phyloP scores from a whole-genome alignment of 2,888 invertebrate genomes.

The Malacosoma neustria region DNA sequence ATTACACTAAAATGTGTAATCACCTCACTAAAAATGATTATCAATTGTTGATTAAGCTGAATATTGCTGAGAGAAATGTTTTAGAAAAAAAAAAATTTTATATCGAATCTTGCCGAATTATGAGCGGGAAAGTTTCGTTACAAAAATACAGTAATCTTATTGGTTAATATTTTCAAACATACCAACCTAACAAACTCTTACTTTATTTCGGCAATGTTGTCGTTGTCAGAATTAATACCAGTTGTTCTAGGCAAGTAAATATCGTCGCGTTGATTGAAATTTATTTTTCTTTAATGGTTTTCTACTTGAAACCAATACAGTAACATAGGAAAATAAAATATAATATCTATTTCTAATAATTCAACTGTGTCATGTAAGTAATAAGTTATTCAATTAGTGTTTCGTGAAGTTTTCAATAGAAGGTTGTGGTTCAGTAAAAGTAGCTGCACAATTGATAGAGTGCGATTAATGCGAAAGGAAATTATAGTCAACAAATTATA shows the following conservation, averaged over 20 bases:
- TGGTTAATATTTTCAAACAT: conserved; percentile 44
- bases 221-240: conserved; percentile 70
- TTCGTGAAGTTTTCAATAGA: conserved; percentile 64
- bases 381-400: conserved; percentile 38
- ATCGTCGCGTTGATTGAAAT: conserved; percentile 52
- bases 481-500: conserved; percentile 31
- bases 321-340: conserved; percentile 34
- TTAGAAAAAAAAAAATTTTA: too few species aligned
- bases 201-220: conserved; percentile 62
- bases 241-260: conserved; percentile 67
- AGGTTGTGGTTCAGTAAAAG: conserved; percentile 68
- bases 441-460: conserved; percentile 66
- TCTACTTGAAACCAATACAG: conserved; percentile 37
- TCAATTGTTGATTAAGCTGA: conserved; percentile 41
- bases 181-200: conserved; percentile 48
- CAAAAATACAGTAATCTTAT: conserved; percentile 34
- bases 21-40: too few species aligned
- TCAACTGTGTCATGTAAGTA: conserved; percentile 41
- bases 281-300: conserved; percentile 62
- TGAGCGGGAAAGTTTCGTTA: conserved; percentile 66
- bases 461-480: conserved; percentile 56
- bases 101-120: neutral
- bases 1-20: too few species aligned
- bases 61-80: too few species aligned
- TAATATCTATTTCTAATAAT: conserved; percentile 26